Percentiles rank a stretch among this genome's conserved stretches.
Conservation (phyloP, 2,797 vertebrate species). For the Antrozous pallidus region DNA sequence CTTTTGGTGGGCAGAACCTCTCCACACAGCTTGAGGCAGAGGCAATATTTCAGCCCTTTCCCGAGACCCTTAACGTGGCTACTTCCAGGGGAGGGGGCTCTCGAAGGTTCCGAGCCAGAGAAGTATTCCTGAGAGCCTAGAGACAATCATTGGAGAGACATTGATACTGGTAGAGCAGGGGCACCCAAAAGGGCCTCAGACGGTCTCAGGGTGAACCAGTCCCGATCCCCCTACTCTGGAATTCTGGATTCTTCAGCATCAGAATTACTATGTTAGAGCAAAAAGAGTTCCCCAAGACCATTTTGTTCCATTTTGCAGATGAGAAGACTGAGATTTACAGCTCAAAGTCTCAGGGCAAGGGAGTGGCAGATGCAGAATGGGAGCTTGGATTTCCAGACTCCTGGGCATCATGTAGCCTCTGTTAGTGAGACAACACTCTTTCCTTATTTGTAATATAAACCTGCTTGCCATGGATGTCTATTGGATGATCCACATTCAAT, state of each 20-base stretch:
- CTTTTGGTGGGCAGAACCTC: not conserved
- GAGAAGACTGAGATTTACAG: not conserved
- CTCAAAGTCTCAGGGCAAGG: not conserved
- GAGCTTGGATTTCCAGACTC: not conserved
- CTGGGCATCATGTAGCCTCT: not conserved
- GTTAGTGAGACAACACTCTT: not conserved
- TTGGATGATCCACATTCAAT: not conserved
- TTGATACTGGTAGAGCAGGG: not conserved
- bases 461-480: not conserved
- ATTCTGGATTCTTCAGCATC: not conserved
- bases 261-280: not conserved
- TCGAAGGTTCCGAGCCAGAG: not conserved
- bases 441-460: not conserved
- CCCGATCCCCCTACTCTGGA: rapidly evolving
- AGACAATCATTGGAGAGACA: not conserved
- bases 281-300: not conserved
- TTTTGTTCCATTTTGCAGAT: not conserved
- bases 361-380: not conserved
- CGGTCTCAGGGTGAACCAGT: not conserved
- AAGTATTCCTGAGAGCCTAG: not conserved
- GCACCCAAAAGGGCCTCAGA: not conserved
- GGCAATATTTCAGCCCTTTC: not conserved
- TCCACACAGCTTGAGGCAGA: not conserved
- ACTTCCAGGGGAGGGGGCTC: not conserved
- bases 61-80: not conserved